Conservation (phyloP, 2,888 invertebrate species). For the Zygothrica quintamaculata region DNA sequence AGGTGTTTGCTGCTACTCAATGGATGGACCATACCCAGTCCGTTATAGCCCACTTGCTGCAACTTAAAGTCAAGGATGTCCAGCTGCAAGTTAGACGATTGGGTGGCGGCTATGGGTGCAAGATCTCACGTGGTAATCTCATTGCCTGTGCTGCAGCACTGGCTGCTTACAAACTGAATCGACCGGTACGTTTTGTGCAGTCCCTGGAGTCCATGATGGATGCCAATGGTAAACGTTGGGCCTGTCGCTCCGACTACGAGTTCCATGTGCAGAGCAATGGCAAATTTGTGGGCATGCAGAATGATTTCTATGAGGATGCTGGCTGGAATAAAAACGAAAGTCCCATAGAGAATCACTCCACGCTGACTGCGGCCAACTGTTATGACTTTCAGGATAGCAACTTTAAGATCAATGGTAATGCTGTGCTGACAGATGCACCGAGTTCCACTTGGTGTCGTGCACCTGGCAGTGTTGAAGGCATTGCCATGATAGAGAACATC, state of each 20-base stretch:
- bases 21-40: slow-evolving; percentile 87
- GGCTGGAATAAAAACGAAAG: slow-evolving; percentile 86
- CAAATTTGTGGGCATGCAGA: slow-evolving; percentile 88
- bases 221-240: slow-evolving; percentile 88
- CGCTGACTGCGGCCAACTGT: slow-evolving; percentile 85
- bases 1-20: slow-evolving; percentile 88
- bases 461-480: slow-evolving; percentile 87
- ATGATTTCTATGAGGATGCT: slow-evolving; percentile 86
- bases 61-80: slow-evolving; percentile 88
- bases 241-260: slow-evolving; percentile 88
- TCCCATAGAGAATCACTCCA: slow-evolving; percentile 75
- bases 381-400: slow-evolving; percentile 87
- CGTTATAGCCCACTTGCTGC: slow-evolving; percentile 86
- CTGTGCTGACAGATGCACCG: slow-evolving; percentile 88
- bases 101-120: slow-evolving; percentile 93
- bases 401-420: slow-evolving; percentile 89
- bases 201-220: slow-evolving; percentile 91
- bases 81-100: slow-evolving; percentile 89
- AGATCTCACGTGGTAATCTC: slow-evolving; percentile 87
- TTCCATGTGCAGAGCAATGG: slow-evolving; percentile 87
- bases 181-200: slow-evolving; percentile 90
- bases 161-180: slow-evolving; percentile 86
- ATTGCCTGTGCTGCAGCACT: slow-evolving; percentile 89
- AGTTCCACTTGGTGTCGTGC: slow-evolving; percentile 90
- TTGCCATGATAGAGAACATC: slow-evolving; percentile 87